Conservation (phyloP, 2,113 vertebrate species). For the Rynchops niger region DNA sequence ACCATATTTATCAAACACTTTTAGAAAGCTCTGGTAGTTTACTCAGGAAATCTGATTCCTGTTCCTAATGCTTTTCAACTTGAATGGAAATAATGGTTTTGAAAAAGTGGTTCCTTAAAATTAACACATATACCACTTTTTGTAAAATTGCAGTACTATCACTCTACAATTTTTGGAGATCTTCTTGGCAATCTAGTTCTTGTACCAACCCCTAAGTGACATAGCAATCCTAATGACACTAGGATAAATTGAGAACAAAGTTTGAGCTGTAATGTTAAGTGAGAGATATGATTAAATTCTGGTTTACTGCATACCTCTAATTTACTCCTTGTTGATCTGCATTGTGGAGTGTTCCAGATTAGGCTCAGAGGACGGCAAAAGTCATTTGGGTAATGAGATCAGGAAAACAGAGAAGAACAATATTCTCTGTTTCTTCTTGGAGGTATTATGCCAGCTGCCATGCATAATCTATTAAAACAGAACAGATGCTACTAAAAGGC, state of each 20-base stretch:
- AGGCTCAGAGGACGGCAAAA: not conserved
- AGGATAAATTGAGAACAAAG: not conserved
- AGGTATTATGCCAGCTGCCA: not conserved
- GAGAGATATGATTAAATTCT: not conserved
- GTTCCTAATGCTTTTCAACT: not conserved
- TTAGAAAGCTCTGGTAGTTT: not conserved
- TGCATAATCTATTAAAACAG: not conserved
- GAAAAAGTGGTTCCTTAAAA: not conserved
- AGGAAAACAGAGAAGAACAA: not conserved
- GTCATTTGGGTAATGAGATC: not conserved
- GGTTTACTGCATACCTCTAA: not conserved
- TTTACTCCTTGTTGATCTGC: not conserved
- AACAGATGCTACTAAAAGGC: not conserved
- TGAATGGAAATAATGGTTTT: not conserved
- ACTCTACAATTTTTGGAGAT: not conserved
- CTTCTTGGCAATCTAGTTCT: not conserved
- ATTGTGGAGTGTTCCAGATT: not conserved
- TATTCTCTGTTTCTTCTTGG: not conserved
- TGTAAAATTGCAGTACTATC: not conserved
- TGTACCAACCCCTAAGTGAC: not conserved
- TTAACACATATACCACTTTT: not conserved
- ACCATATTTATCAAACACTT: not conserved
- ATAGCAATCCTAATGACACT: not conserved
- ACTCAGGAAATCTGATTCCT: not conserved
- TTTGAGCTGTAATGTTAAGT: not conserved